Base-by-base conservation (phyloP, 64 coral and sea anemone species). In the Montipora capricornis region DNA sequence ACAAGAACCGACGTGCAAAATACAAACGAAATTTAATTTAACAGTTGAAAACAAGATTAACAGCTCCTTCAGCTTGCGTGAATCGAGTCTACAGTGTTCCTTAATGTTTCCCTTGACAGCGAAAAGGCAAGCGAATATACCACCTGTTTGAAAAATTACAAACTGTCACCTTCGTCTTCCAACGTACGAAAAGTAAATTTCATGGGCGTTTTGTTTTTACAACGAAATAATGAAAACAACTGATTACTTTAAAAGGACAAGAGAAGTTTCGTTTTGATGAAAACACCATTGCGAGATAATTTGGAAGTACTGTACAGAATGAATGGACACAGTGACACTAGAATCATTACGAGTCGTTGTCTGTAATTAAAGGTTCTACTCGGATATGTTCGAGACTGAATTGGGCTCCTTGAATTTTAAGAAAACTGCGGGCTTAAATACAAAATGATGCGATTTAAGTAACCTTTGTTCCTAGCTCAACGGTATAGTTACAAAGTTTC, bases 31-130 rank as follows among this genome's bases (percentile, higher is more conserved):
- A 86, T 86, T 86, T 86, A 86, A 86, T 86, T 71, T 86, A 70
- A 44, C 64, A 86, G 62, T 71, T 86, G 66, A 86, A 86, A 71
- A 86, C 82, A 86, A 50, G 64, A 86, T 86, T 71, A 86, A 19
- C 66, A 52, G 19, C 47, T 9, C 67, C 62, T 49, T 71, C 45
- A 47, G 67, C 66, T 86, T 62, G 71, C 82, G 66, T 45, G 82
- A 73, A 45, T 86, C 62, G 6, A 68, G 20, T 71, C 82, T 73
- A 47, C 49, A 86, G 82, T 86, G 45, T 71, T 71, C 16, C 73
- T 86, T 5, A 71, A 73, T 71, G 82, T 50, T 19, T 12, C 1
- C 44, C 62, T n/a, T 86, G 82, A 86, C 82, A 73, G 82, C 47
- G 49, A 86, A 86, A 86, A 68, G 26, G 15, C 60, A 37, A 62